These are phyloP conservation scores for Philopedon plagiatum DNA, from an alignment of 2,888 invertebrate genomes.

Conservation along the genomic window DNA sequence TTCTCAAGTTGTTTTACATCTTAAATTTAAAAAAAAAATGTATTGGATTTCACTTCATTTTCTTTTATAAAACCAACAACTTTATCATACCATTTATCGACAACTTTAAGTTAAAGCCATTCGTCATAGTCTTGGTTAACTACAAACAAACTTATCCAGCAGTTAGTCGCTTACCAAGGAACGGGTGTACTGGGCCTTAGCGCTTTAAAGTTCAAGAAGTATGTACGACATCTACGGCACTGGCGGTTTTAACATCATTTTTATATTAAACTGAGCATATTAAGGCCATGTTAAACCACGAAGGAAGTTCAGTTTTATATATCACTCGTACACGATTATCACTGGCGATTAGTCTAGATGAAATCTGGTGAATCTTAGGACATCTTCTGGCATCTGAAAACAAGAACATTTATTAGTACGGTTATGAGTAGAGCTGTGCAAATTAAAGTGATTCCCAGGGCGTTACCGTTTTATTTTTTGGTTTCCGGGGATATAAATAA, in stretches of 20 bases:
- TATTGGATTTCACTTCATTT: no score
- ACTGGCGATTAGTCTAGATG: constrained; percentile 35
- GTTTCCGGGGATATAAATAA: no score
- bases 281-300: constrained; percentile 64
- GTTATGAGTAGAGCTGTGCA: no score
- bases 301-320: constrained; percentile 45
- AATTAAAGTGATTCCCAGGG: no score
- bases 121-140: background rate
- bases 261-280: constrained; percentile 57
- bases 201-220: constrained; percentile 39
- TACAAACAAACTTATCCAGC: background rate
- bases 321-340: constrained; percentile 49
- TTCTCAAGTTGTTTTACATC: no score
- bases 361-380: constrained; percentile 10
- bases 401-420: background rate
- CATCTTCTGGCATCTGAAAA: constrained; percentile 12
- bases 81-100: no score
- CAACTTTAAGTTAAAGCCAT: background rate
- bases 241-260: constrained; percentile 56
- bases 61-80: no score
- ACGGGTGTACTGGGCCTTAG: background rate
- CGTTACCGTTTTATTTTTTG: no score
- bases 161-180: constrained; percentile 13
- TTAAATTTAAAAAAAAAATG: no score
- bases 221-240: constrained; percentile 57